phyloP scores from a whole-genome alignment of 1,140 invertebrate genomes.

The Drosophila hydei region DNA sequence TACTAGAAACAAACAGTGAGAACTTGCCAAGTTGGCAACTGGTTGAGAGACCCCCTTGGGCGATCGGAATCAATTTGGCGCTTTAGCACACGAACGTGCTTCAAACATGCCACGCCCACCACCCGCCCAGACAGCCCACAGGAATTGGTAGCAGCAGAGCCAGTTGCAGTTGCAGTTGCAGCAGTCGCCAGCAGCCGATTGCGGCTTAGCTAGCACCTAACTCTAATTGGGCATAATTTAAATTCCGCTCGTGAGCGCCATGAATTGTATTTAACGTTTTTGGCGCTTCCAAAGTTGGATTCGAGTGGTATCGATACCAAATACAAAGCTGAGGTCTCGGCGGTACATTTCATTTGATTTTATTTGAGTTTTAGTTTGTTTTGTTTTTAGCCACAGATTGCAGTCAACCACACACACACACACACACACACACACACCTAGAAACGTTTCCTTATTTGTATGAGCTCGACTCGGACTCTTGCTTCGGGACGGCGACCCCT shows the following conservation, averaged over 20 bases:
- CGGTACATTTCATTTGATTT: conserved; percentile 81
- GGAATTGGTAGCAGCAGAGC: neutral
- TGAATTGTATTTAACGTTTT: conserved; percentile 82
- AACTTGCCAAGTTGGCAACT: conserved; percentile 3
- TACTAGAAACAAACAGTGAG: conserved; percentile 48
- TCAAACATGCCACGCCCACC: conserved; percentile 72
- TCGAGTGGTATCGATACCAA: conserved; percentile 32
- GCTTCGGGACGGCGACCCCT: neutral
- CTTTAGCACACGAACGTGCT: conserved; percentile 78
- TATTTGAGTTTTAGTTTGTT: conserved; percentile 53
- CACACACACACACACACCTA: conserved; percentile 28
- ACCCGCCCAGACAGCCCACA: conserved; percentile 15
- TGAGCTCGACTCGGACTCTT: conserved; percentile 20
- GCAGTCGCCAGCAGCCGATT: conserved; percentile 20
- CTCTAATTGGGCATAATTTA: conserved; percentile 83
- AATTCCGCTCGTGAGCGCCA: conserved; percentile 81
- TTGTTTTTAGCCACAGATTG: conserved; percentile 40
- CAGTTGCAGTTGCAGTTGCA: neutral
- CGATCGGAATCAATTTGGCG: conserved; percentile 82
- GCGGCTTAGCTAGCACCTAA: conserved; percentile 66
- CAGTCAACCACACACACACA: conserved; percentile 30
- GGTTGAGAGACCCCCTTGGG: conserved; percentile 58
- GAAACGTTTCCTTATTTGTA: conserved; percentile 74
- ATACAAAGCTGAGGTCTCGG: conserved; percentile 33
- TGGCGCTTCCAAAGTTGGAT: conserved; percentile 77